Base-by-base conservation (phyloP, 92 coral and sea anemone species). In the Heteractis magnifica region DNA sequence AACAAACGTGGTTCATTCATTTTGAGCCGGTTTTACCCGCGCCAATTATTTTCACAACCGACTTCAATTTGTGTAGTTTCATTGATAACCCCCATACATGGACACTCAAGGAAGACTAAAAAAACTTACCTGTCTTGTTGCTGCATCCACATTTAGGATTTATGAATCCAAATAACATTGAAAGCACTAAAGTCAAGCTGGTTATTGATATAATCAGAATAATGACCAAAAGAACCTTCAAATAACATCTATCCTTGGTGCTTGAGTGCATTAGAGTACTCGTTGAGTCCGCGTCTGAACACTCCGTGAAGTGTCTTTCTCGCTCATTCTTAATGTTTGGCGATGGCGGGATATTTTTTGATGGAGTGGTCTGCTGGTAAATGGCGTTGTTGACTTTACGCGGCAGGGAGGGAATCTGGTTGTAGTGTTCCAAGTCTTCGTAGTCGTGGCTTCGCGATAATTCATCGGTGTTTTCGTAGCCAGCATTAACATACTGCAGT, bases 331-430 rank as follows among this genome's bases (percentile, higher is more conserved):
- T 49, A 5, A 59, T 13, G 4, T 59, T 51, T 55, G 71, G 56
- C 19, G 44, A 34, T 55, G 71, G 70, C 3, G 81, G 52, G 6
- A 48, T 56, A 12, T 15, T 14, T 41, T 3, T 8, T 14, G 34
- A 4, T 49, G 80, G 77, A 49, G 78, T 50, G 51, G 81, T n/a
- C 55, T 79, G 52, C 48, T 84, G 70, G 77, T 84, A 84, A 34
- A 84, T 70, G 4, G 80, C 75, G 82, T 84, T 84, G 51, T 81
- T 18, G 52, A 10, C 34, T 53, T 77, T 84, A 48, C 87, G 79
- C 20, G 75, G 77, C 13, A 65, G 12, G 23, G n/a, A 48, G 65
- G 82, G 50, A 12, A 52, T 56, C 16, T 13, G 56, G 8, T 64
- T 19, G 79, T 76, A 78, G 53, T 18, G 68, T 7, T 51, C 73